Conservation (phyloP, 92 coral and sea anemone genomes). For the Zoanthus sociatus region DNA sequence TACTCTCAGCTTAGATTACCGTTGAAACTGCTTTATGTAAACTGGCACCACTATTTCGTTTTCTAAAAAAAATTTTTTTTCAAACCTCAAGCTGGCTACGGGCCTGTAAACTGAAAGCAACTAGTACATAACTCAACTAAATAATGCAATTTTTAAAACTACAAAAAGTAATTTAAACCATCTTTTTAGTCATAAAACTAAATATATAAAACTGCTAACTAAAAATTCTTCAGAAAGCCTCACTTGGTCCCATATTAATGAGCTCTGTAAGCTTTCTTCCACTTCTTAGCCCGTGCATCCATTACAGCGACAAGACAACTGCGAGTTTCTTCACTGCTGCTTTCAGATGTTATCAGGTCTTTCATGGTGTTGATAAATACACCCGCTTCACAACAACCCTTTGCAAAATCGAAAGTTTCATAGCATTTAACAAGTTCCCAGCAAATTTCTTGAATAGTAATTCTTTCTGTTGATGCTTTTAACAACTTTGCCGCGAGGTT, state of each 20-base stretch:
- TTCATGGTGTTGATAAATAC: constrained; percentile 4
- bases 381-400: not conserved
- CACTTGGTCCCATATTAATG: not conserved
- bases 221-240: too few relatives aligned
- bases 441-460: constrained; percentile 17
- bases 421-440: constrained; percentile 20
- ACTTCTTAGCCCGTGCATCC: constrained; percentile 35
- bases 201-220: too few relatives aligned
- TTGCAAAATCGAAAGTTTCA: not conserved
- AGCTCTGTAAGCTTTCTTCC: constrained; percentile 9
- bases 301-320: constrained; percentile 27
- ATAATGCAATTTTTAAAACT: too few relatives aligned
- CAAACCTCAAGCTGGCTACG: too few relatives aligned
- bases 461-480: constrained; percentile 7
- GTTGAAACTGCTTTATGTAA: too few relatives aligned
- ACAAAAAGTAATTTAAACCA: too few relatives aligned
- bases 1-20: too few relatives aligned
- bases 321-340: constrained; percentile 20
- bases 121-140: too few relatives aligned
- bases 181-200: too few relatives aligned
- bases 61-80: too few relatives aligned
- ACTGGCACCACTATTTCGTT: too few relatives aligned
- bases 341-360: constrained; percentile 27
- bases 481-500: constrained; percentile 20
- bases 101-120: too few relatives aligned